These are phyloP conservation scores for Aleiodes alternator DNA, from an alignment of 2,888 invertebrate species.

Conservation along the genomic window DNA sequence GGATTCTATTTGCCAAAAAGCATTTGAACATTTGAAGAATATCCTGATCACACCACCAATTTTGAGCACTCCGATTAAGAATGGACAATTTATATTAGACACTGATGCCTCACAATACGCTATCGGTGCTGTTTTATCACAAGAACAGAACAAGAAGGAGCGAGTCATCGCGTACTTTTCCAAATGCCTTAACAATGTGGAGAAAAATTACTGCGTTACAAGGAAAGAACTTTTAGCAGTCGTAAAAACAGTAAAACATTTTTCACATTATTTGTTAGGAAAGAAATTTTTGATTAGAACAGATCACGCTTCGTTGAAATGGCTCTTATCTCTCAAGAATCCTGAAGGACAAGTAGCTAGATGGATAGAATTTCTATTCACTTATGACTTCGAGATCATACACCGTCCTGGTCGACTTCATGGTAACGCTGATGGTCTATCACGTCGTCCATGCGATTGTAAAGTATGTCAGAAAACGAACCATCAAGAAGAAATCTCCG, in stretches of 20 bases:
- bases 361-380: neutral
- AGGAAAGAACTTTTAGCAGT: conserved; percentile 60
- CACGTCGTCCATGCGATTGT: conserved; percentile 46
- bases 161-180: conserved; percentile 1
- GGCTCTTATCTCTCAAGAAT: neutral
- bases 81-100: conserved; percentile 1
- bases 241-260: conserved; percentile 59
- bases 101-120: neutral
- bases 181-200: conserved; percentile 12
- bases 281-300: conserved; percentile 53
- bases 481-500: conserved; percentile 14
- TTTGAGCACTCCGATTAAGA: neutral
- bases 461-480: conserved; percentile 41
- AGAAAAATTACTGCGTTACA: conserved; percentile 54
- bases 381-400: neutral
- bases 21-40: conserved; percentile 41
- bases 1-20: conserved; percentile 28
- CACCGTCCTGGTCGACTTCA: conserved; percentile 41
- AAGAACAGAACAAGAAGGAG: neutral
- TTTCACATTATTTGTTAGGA: conserved; percentile 63
- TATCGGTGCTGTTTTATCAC: neutral
- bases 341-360: neutral
- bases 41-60: neutral
- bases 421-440: conserved; percentile 19
- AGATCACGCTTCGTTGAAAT: neutral